A percentile compares a stretch with the other conserved stretches of the same genome.
Evolutionary conservation across 2,888 invertebrate genomes (phyloP).

Genomic region (Phanerotoma sp.): DNA sequence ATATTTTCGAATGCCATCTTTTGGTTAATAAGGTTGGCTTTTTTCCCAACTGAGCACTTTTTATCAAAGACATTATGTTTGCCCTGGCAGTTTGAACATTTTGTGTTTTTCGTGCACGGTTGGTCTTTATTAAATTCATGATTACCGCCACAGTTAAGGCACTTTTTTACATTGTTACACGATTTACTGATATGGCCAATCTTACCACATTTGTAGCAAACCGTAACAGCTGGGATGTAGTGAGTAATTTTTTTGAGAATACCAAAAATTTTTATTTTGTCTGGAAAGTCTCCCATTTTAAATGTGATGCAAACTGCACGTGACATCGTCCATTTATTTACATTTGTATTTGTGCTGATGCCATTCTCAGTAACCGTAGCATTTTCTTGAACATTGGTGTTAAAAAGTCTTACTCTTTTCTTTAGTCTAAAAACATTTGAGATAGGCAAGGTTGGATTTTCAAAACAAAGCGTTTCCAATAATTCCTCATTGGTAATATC

Average conservation of each 20-base stretch:
- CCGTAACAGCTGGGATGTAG: neutral
- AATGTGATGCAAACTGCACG: conserved; percentile 8
- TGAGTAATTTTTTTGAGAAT: neutral
- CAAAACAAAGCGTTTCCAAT: neutral
- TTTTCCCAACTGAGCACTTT: neutral
- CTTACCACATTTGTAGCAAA: conserved; percentile 16
- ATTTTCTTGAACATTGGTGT: too few species aligned
- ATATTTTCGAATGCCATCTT: conserved; percentile 18
- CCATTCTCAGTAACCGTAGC: too few species aligned
- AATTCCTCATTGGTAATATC: conserved; percentile 7
- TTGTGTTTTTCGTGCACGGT: neutral
- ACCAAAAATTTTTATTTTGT: conserved; percentile 3
- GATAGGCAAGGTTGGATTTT: neutral
- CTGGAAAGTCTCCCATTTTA: neutral
- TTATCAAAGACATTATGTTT: conserved; percentile 13
- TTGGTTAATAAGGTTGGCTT: conserved; percentile 9
- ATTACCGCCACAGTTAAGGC: conserved; percentile 6
- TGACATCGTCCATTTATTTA: neutral
- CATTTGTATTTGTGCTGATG: too few species aligned
- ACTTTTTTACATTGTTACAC: conserved; percentile 1
- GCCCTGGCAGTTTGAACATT: conserved; percentile 13
- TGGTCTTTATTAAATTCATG: neutral
- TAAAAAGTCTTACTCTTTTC: neutral
- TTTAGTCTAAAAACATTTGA: neutral
- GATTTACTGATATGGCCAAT: neutral